These are phyloP conservation scores for Seira musarum DNA, from an alignment of 2,888 invertebrate genomes.

Conservation along the genomic window DNA sequence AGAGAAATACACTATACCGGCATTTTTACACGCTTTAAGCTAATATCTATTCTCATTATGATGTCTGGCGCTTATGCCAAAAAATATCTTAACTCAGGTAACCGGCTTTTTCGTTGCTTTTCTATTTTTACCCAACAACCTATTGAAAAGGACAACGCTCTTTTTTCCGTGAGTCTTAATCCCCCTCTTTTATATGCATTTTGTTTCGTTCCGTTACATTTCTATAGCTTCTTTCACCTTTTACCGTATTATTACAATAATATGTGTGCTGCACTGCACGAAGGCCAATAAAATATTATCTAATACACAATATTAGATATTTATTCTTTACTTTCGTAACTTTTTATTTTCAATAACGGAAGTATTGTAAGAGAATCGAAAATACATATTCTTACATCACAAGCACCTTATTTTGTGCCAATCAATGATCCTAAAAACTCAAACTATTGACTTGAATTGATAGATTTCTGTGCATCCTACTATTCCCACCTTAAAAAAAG, in stretches of 20 bases:
- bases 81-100: constrained; percentile 10
- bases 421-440: neutral
- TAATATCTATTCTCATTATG: neutral
- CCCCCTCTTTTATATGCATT: neutral
- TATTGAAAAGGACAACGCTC: constrained; percentile 56
- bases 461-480: neutral
- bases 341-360: neutral
- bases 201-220: constrained; percentile 22
- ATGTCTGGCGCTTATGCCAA: neutral
- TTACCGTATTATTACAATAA: neutral
- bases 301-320: neutral
- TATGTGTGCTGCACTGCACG: neutral
- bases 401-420: neutral
- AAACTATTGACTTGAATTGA: neutral
- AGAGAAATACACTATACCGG: neutral
- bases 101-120: constrained; percentile 22
- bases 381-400: too few species aligned
- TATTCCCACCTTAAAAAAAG: constrained; percentile 34
- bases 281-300: neutral
- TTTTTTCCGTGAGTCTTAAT: constrained; percentile 18
- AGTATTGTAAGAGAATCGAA: neutral
- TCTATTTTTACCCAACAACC: constrained; percentile 39
- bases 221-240: constrained; percentile 46
- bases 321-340: neutral
- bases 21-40: neutral